Evolutionary conservation across 1,140 invertebrate genomes (phyloP), one percentile per base, ranked within the genome.

Genomic region (Drosophila santomea): DNA sequence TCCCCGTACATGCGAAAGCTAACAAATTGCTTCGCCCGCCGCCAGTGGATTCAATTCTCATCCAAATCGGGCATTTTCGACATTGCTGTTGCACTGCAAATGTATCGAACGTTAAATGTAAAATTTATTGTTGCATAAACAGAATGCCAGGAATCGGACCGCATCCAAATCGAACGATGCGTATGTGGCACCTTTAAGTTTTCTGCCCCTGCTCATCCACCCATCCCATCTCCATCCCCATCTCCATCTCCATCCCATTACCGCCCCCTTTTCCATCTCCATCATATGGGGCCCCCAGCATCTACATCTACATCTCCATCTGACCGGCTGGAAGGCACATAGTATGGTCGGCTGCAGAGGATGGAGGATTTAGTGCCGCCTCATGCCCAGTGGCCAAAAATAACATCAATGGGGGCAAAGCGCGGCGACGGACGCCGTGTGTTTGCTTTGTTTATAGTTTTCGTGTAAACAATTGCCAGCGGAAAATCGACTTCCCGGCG

Each of bases 51-150:
- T n/a, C 41, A 71, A 73, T 71, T 63, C 69, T 51, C 14, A 75
- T 36, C 51, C 55, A 48, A 76, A 67, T 59, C 54, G 45, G 60
- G 74, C 67, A 74, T 59, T 63, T 67, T 57, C 82, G 56, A 60
- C 76, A 76, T 75, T 82, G 77, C 57, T 69, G 74, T 69, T 74
- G 50, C 81, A 25, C 83, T 86, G 83, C 79, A 74, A 86, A 81
- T 81, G 83, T 89, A 88, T 80, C 56, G 50, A 89, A 67, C 88
- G 89, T 88, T 77, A 88, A 88, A 88, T 89, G 75, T 88, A 80
- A 78, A 88, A 88, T 88, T 88, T 88, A 88, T 88, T 88, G 84
- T 88, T 88, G 83, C 83, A 88, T 88, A 88, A 88, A 88, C 83
- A 89, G 83, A 89, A 76, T 80, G 83, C 67, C 72, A 79, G 66